Evolutionary conservation across 2,888 invertebrate genomes (phyloP).

Genomic region (Cylloceria caligata): DNA sequence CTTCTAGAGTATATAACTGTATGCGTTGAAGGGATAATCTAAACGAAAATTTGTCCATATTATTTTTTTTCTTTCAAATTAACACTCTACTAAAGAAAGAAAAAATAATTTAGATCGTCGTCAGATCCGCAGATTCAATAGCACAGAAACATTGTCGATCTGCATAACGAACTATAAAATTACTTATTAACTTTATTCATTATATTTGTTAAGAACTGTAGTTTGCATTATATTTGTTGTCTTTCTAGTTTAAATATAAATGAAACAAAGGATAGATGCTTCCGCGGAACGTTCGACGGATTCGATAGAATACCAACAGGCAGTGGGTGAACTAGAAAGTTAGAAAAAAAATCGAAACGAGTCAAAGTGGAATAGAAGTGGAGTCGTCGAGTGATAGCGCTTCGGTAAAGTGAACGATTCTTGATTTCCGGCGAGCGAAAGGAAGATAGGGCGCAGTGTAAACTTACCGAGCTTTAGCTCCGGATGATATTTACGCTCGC

Average conservation of each 20-base stretch:
- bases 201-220: too few relatives aligned
- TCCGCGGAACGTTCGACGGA: too few relatives aligned
- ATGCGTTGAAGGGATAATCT: background rate
- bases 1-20: background rate
- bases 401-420: constrained; percentile 60
- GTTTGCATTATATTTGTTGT: too few relatives aligned
- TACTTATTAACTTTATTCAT: too few relatives aligned
- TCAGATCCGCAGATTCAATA: too few relatives aligned
- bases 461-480: constrained; percentile 51
- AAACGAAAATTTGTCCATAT: background rate
- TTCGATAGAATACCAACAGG: too few relatives aligned
- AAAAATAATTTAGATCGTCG: too few relatives aligned
- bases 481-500: constrained; percentile 66
- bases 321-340: background rate
- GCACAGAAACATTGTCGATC: too few relatives aligned
- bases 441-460: constrained; percentile 48
- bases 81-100: background rate
- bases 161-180: too few relatives aligned
- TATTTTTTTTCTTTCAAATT: background rate
- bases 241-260: too few relatives aligned
- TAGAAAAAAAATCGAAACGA: constrained; percentile 6
- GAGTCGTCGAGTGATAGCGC: constrained; percentile 18
- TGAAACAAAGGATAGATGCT: too few relatives aligned
- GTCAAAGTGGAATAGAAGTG: constrained; percentile 13
- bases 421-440: constrained; percentile 60